Base-by-base conservation (phyloP, 2,113 vertebrate genomes). In the Psilopsiagon aymara region DNA sequence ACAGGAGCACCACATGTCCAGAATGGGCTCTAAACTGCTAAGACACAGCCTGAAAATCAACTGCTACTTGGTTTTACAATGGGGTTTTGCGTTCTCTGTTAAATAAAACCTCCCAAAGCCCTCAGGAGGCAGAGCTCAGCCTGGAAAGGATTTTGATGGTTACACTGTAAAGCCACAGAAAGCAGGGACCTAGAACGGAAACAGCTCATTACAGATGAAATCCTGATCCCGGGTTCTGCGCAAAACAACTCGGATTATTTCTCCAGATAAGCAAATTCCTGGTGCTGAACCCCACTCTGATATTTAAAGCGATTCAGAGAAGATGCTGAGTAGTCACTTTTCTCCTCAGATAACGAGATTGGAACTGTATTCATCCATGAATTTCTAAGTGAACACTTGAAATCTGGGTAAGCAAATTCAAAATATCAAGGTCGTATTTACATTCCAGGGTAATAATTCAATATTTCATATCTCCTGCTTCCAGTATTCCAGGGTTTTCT, bases 391-490 rank as follows among this genome's bases (percentile, higher is more conserved):
- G 63, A 94, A 84, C 70, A 39, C 74, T 94, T 74, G 74, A 92
- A 92, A 91, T 84, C n/a, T 21, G 28, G 57, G 18, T 49, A 94
- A 94, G 84, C 62, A 94, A 62, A 89, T 79, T 27, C 41, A 73
- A 91, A 93, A 53, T 39, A 87, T 64, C 62, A 85, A 46, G 63
- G 63, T n/a, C 27, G 7, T 89, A 70, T 94, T 94, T 95, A 96
- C 70, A 96, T 92, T 91, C 84, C 24, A n/a, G 69, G 21, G 52
- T 53, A 92, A 92, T 70, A 88, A 89, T 69, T 60, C 90, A 93
- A 76, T 91, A 89, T 62, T 88, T 91, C 76, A 16, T 39, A 66
- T 44, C 57, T 75, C 33, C 53, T 46, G 37, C 74, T 81, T 92
- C 71, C 73, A 84, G 69, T 71, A 79, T 95, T 93, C 75, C 67